Conservation (phyloP, 2,797 vertebrate genomes). For the Heliangelus exortis region DNA sequence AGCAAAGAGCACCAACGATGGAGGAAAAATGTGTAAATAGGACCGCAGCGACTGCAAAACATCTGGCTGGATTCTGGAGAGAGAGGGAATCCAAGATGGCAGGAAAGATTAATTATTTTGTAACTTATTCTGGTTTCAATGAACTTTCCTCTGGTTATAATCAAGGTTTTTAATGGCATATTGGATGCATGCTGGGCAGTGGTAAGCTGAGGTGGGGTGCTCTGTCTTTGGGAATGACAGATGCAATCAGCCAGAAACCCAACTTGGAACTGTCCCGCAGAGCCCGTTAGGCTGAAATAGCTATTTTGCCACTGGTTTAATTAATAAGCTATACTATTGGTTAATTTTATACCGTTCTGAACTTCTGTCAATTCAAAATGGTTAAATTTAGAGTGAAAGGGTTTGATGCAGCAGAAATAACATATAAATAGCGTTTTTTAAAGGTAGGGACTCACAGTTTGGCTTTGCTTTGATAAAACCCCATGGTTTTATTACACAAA, state of each 20-base stretch:
- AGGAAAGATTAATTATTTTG: constrained; percentile 49
- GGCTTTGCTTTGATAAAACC: not conserved
- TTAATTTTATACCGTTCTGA: constrained; percentile 43
- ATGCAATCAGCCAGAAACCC: constrained; percentile 31
- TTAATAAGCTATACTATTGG: constrained; percentile 52
- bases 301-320: constrained; percentile 53
- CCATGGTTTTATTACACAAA: not conserved
- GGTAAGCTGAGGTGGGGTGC: constrained; percentile 46
- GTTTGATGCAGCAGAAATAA: constrained; percentile 2
- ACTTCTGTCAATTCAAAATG: constrained; percentile 49
- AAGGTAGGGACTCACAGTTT: not conserved
- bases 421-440: constrained; percentile 21
- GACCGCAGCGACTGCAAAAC: not conserved
- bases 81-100: constrained; percentile 27
- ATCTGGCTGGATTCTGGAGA: constrained; percentile 52
- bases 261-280: not conserved
- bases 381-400: constrained; percentile 19
- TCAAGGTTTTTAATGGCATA: constrained; percentile 31
- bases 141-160: constrained; percentile 51
- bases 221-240: constrained; percentile 32
- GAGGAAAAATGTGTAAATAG: not conserved
- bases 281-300: not conserved
- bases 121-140: constrained; percentile 66
- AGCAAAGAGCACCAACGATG: not conserved
- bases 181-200: constrained; percentile 41